Evolutionary conservation across 2,797 vertebrate genomes (phyloP), one percentile per base, ranked within the genome.

Genomic region (Enteromius unitaeniatus): DNA sequence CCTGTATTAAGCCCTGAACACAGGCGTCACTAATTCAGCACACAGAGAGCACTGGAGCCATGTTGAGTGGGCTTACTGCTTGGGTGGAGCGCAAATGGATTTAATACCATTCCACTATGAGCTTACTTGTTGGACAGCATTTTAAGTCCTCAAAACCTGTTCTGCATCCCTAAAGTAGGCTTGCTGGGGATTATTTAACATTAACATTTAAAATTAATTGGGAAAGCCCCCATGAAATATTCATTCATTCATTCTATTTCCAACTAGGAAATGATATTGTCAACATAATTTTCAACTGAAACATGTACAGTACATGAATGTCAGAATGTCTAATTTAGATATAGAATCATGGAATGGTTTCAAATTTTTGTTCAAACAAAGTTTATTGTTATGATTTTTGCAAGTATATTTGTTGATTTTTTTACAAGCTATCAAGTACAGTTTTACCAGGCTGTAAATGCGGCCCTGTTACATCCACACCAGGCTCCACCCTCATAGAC

Each of bases 1-100:
- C 70, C 55, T 77, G 69, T 68, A 84, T 81, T 55, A 72, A 82
- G 68, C 74, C 78, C 78, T 34, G 64, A 74, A 62, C 70, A 75
- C 79, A 78, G 83, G 74, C 77, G 69, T 70, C 73, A 62, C 82
- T 86, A 83, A 88, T 89, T 74, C 69, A 45, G 77, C 81, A 82
- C 34, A 78, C 55, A 74, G 19, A 40, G 76, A 31, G 64, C 34
- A 21, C 37, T 75, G 70, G 79, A 72, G 76, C 81, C 68, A 64
- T 62, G 70, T 75, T 28, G 72, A 82, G 67, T 47, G 53, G 72
- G 72, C 73, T 45, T 76, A 77, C 28, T 31, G 64, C 64, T 67
- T 68, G 17, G 19, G 37, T 47, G 60, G 67, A 73, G 23, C 19
- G 28, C 51, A 76, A 68, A 78, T 69, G 21, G 28, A 74, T 84